Percentiles rank a stretch among this genome's conserved stretches.
Evolutionary conservation across 37 sponge, comb jelly and placozoan species (phyloP).

Genomic region (Aplysina aerophoba): DNA sequence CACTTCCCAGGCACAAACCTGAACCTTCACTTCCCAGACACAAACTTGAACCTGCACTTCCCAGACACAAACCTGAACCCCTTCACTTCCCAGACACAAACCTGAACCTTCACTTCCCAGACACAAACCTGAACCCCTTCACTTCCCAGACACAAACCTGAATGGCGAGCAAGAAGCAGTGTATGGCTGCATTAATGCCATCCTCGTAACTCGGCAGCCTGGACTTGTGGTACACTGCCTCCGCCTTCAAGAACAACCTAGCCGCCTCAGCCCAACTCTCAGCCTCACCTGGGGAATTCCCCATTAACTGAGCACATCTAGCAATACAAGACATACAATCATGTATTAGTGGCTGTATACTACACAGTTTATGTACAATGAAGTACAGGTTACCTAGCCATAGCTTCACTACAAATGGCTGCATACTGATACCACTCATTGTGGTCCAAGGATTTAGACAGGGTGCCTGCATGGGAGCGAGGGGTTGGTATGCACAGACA

Average conservation of each 20-base stretch:
- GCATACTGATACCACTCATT: constrained; percentile 71
- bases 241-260: constrained; percentile 65
- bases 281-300: constrained; percentile 62
- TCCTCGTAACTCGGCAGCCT: constrained; percentile 59
- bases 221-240: constrained; percentile 44
- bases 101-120: too few relatives aligned
- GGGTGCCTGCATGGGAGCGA: constrained; percentile 41
- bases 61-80: too few relatives aligned
- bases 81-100: too few relatives aligned
- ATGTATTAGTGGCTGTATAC: neutral
- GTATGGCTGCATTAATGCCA: constrained; percentile 63
- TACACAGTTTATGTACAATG: neutral
- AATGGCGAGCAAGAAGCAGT: constrained; percentile 68
- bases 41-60: too few relatives aligned
- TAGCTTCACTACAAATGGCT: constrained; percentile 70
- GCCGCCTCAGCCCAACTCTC: constrained; percentile 82
- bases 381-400: constrained; percentile 62
- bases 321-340: neutral
- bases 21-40: too few relatives aligned
- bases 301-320: constrained; percentile 75
- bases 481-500: neutral
- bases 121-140: too few relatives aligned
- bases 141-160: too few relatives aligned
- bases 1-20: too few relatives aligned
- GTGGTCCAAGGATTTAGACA: constrained; percentile 71